Percentiles rank a stretch among this genome's conserved stretches.
Conservation (phyloP, 2,797 vertebrate species). For the Pitangus sulphuratus region DNA sequence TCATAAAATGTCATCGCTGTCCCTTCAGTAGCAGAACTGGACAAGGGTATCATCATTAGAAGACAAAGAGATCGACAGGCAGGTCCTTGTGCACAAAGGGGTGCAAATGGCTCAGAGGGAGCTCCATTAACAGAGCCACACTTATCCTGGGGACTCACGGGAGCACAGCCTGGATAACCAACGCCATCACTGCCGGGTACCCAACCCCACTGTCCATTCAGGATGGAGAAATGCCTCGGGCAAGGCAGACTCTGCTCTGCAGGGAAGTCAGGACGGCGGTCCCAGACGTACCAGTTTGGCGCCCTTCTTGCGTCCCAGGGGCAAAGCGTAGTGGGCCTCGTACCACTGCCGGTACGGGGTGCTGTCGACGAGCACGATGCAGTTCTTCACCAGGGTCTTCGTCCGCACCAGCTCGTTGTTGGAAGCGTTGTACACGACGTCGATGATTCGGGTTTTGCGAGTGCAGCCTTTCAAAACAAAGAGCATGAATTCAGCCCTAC, state of each 20-base stretch:
- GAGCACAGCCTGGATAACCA: rapidly evolving
- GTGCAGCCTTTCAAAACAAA: conserved; percentile 87
- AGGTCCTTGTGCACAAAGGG: background rate
- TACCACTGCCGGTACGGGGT: conserved; percentile 98
- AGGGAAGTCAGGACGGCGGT: background rate
- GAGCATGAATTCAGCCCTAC: background rate
- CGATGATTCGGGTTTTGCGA: conserved; percentile 96
- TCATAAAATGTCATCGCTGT: conserved; percentile 77
- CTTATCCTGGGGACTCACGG: background rate
- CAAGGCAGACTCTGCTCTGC: background rate
- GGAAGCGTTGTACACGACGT: conserved; percentile 97
- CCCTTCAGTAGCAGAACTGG: conserved; percentile 96
- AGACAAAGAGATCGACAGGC: conserved; percentile 48
- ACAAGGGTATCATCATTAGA: conserved; percentile 88
- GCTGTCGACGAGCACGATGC: conserved; percentile 92
- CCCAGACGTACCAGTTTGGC: conserved; percentile 89
- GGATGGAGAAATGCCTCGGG: rapidly evolving
- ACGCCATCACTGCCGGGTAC: rapidly evolving
- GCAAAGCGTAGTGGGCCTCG: conserved; percentile 93
- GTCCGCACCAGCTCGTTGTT: conserved; percentile 98
- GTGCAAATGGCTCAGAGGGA: rapidly evolving
- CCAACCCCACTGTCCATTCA: background rate
- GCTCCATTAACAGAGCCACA: background rate
- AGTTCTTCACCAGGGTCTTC: conserved; percentile 99
- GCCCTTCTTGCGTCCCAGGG: conserved; percentile 97